phyloP scores from a whole-genome alignment of 1,140 invertebrate species.

The Eupristina koningsbergeri region DNA sequence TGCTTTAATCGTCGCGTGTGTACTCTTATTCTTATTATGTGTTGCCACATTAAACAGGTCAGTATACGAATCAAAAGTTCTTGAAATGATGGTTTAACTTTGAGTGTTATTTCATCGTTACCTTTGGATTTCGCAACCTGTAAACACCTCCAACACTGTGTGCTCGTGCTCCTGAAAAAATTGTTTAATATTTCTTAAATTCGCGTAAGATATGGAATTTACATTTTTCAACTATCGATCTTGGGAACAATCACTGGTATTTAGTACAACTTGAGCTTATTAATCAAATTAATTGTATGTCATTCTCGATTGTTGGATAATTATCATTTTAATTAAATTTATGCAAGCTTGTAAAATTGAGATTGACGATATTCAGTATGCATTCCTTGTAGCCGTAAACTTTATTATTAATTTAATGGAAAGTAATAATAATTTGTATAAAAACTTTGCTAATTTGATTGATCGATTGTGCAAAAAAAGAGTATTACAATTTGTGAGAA shows the following conservation, averaged over 20 bases:
- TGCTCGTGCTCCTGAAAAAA: not conserved
- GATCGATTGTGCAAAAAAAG: too few species aligned
- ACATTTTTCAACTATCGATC: not conserved
- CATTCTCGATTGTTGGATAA: not conserved
- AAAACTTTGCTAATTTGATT: too few species aligned
- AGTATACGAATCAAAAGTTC: not conserved
- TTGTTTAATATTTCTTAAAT: not conserved
- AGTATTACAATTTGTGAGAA: too few species aligned
- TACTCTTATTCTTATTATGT: too few species aligned
- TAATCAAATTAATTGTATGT: not conserved
- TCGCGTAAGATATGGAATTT: not conserved
- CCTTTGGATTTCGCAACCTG: not conserved
- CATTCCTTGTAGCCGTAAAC: too few species aligned
- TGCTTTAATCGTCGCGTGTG: not conserved
- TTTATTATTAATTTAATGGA: too few species aligned
- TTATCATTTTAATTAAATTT: not conserved
- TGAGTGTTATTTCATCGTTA: not conserved
- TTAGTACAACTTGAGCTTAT: not conserved
- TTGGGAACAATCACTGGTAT: not conserved
- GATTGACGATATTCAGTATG: not conserved
- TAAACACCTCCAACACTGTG: not conserved
- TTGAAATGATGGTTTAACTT: not conserved
- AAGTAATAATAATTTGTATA: too few species aligned
- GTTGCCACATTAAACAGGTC: not conserved
- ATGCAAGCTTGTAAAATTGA: not conserved